Percentiles rank a stretch among this genome's conserved stretches.
Evolutionary conservation across 1,140 invertebrate species (phyloP).

Genomic region (Drosophila ogumai): DNA sequence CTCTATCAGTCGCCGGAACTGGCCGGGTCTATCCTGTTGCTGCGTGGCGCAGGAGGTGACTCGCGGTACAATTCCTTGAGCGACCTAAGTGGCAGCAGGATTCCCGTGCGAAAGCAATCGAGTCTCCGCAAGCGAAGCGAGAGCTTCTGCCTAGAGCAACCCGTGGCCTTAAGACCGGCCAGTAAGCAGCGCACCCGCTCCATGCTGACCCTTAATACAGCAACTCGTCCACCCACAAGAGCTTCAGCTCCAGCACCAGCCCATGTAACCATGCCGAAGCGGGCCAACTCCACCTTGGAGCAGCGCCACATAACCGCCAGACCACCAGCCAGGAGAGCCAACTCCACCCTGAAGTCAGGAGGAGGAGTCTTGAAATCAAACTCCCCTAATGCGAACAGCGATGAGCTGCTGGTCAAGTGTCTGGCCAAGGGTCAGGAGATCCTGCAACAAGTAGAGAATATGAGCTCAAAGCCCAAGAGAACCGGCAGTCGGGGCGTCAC

Average conservation of each 20-base stretch:
- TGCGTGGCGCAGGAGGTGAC: constrained; percentile 37
- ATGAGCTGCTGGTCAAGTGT: constrained; percentile 81
- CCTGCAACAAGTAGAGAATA: constrained; percentile 77
- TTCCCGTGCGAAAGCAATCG: constrained; percentile 84
- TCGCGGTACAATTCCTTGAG: constrained; percentile 86
- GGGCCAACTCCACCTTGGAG: constrained; percentile 65
- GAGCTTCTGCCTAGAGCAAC: constrained; percentile 52
- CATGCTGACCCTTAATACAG: constrained; percentile 46
- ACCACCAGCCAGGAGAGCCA: constrained; percentile 38
- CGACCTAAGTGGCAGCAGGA: constrained; percentile 85
- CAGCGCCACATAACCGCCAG: constrained; percentile 33
- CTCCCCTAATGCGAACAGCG: constrained; percentile 51
- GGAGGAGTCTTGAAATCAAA: constrained; percentile 12
- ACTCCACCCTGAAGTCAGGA: constrained; percentile 43
- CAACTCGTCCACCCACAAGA: constrained; percentile 1
- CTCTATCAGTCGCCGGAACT: constrained; percentile 72
- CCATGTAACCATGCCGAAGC: constrained; percentile 30
- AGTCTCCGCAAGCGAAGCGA: constrained; percentile 68
- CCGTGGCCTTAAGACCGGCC: neutral
- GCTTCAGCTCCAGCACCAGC: neutral
- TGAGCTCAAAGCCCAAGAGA: constrained; percentile 53
- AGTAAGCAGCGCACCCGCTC: constrained; percentile 59
- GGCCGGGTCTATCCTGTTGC: constrained; percentile 52
- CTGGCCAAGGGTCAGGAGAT: constrained; percentile 82
- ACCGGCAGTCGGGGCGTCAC: constrained; percentile 50